A percentile compares a stretch with the other conserved stretches of the same genome.
Evolutionary conservation across 2,113 vertebrate genomes (phyloP).

Genomic region (Pygoscelis adeliae): DNA sequence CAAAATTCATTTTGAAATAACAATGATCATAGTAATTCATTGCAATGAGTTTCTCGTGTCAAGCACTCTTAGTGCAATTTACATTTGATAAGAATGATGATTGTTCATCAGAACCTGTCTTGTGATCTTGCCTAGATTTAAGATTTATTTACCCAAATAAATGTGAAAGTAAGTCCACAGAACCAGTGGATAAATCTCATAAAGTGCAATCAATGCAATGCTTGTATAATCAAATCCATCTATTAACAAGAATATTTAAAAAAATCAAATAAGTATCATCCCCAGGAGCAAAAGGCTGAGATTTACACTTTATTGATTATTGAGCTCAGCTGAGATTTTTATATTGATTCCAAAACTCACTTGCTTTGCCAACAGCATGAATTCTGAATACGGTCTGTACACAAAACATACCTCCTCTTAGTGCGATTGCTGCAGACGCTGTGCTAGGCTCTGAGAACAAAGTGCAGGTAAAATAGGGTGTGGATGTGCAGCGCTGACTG

Average conservation of each 20-base stretch:
- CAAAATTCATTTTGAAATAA: constrained; percentile 36
- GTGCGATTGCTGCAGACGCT: neutral
- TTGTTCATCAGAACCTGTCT: neutral
- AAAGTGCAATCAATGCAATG: neutral
- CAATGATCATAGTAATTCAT: neutral
- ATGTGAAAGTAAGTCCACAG: neutral
- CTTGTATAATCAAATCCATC: neutral
- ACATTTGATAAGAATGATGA: neutral
- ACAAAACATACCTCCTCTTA: neutral
- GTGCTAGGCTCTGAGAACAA: neutral
- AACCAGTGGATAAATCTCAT: neutral
- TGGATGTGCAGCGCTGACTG: neutral
- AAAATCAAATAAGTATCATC: neutral
- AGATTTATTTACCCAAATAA: neutral
- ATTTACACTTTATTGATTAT: neutral
- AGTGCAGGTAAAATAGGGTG: neutral
- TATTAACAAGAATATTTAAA: neutral
- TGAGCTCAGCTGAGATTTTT: neutral
- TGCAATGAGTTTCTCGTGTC: constrained; percentile 7
- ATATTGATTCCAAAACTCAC: neutral
- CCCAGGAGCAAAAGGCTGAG: neutral
- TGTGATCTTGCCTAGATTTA: neutral
- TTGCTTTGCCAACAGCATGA: neutral
- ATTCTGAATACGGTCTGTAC: neutral
- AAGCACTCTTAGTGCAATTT: neutral